Conservation (phyloP, 2,797 vertebrate species). For the Tolypeutes matacus region DNA sequence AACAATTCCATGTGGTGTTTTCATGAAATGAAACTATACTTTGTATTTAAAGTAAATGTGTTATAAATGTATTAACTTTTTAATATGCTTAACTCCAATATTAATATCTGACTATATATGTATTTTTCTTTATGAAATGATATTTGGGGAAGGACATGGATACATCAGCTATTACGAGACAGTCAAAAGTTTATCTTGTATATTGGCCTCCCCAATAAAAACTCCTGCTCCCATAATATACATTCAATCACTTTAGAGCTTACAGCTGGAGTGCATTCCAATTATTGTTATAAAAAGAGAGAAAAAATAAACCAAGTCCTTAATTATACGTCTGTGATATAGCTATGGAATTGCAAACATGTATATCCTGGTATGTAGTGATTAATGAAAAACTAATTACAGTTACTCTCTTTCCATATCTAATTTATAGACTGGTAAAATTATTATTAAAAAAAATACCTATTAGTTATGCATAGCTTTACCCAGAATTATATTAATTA, state of each 20-base stretch:
- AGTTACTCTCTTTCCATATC: conserved; percentile 36
- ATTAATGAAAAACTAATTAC: conserved; percentile 52
- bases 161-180: conserved; percentile 81
- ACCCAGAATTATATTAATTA: not conserved
- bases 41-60: conserved; percentile 59
- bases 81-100: not conserved
- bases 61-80: not conserved
- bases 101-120: not conserved
- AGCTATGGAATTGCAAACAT: conserved; percentile 38
- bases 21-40: conserved; percentile 39
- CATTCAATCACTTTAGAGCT: conserved; percentile 6
- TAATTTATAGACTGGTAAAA: not conserved
- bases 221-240: conserved; percentile 65
- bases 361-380: not conserved
- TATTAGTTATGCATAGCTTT: not conserved
- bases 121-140: conserved; percentile 53
- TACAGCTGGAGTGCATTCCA: conserved; percentile 65
- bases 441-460: not conserved
- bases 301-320: conserved; percentile 7
- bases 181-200: conserved; percentile 70
- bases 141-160: conserved; percentile 75
- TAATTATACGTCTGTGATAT: not conserved
- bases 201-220: not conserved
- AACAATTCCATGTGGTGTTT: conserved; percentile 42
- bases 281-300: not conserved